Base-by-base conservation (phyloP, 2,888 invertebrate genomes). In the Drosophila leonis region DNA sequence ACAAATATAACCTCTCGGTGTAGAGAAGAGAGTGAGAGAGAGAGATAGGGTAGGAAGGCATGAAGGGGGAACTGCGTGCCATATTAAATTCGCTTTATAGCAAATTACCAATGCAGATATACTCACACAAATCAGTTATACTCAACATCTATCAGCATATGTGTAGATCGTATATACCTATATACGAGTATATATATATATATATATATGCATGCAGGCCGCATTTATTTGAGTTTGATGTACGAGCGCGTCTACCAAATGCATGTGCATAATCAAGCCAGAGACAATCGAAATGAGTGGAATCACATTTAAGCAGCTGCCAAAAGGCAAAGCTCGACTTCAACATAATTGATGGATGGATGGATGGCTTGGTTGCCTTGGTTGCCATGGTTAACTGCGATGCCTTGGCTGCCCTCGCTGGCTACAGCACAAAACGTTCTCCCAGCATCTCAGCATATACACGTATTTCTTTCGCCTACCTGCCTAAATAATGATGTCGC, bases 401-500 rank as follows among this genome's bases (percentile, higher is more conserved):
- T 75, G 42, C 27, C 35, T 55, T 54, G 29, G 52, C 13, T 18
- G 39, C 33, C 33, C 35, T 35, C 27, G 48, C 49, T 71, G 57
- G 31, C 24, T 55, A 65, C 62, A 69, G 57, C 64, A 75, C 74
- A 65, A 68, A 78, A 67, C 69, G 69, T 75, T 75, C 72, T 79
- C 54, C 35, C 33, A 49, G 69, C 55, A 69, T 63, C 70, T 51
- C 24, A 9, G 61, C 60, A 42, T 62, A 61, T 72, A 65, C 66
- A 74, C n/a, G 27, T 54, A 54, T 54, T 27, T 76, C 72, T 67
- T 86, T 75, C 78, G 87, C 82, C 87, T 81, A 89, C 82, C 88
- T 87, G 80, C 56, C 82, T 87, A 82, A 90, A 91, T 91, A 91
- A 90, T 90, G 90, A 90, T 91, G 90, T 91, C 90, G 92, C 89